These are phyloP conservation scores for Nasonia vitripennis DNA, from an alignment of 1,140 invertebrate species.

Conservation along the genomic window DNA sequence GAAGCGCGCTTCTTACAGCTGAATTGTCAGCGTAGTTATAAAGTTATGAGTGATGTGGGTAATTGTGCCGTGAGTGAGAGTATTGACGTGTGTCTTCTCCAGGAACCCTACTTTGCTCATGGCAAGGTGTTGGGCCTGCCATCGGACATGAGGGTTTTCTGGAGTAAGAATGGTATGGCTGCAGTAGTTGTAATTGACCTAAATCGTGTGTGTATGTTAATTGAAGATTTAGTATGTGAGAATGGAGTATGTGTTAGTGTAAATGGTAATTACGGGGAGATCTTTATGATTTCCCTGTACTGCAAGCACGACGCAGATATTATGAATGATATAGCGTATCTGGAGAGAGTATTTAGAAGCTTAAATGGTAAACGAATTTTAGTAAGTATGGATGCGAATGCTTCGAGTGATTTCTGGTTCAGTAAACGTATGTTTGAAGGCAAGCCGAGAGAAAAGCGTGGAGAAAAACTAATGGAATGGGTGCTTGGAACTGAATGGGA, in stretches of 20 bases:
- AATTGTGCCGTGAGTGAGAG: neutral
- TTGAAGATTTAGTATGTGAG: conserved; percentile 52
- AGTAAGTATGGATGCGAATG: conserved; percentile 52
- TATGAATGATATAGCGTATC: conserved; percentile 10
- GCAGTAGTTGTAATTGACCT: neutral
- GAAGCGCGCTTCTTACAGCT: neutral
- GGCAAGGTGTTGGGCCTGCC: neutral
- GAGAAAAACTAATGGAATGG: neutral
- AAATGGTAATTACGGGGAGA: conserved; percentile 37
- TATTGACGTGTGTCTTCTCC: neutral
- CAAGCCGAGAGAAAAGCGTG: neutral
- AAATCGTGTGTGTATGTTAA: conserved; percentile 21
- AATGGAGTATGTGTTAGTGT: conserved; percentile 44
- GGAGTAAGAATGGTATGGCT: neutral
- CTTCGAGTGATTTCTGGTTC: conserved; percentile 49
- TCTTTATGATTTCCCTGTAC: conserved; percentile 46
- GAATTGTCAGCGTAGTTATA: neutral
- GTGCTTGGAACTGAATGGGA: neutral
- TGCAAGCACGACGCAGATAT: conserved; percentile 18
- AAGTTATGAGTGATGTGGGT: neutral
- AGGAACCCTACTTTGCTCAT: neutral
- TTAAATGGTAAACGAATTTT: conserved; percentile 15
- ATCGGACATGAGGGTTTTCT: neutral
- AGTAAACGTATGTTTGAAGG: neutral
- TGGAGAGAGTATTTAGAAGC: conserved; percentile 25